Percentiles rank a stretch among this genome's conserved stretches.
These are phyloP conservation scores for Calameuta idolon DNA, from an alignment of 2,888 invertebrate genomes.

Conservation along the genomic window DNA sequence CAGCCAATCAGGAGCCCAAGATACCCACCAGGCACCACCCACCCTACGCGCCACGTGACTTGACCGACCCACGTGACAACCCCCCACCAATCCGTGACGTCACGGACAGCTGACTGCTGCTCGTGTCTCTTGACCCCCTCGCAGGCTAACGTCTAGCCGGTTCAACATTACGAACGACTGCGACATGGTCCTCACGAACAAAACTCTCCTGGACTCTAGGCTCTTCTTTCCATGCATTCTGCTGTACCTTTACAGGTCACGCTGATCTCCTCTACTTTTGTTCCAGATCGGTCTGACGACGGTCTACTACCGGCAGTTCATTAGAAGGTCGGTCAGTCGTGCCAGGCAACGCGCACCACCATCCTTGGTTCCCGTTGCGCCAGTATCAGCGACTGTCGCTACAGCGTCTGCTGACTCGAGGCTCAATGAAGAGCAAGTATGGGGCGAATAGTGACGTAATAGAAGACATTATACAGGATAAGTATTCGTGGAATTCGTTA, in stretches of 20 bases:
- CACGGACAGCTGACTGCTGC: constrained; percentile 62
- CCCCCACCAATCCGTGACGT: constrained; percentile 50
- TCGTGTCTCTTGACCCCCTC: constrained; percentile 14
- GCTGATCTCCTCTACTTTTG: not conserved
- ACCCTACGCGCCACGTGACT: constrained; percentile 58
- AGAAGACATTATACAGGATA: not conserved
- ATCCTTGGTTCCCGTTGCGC: not conserved
- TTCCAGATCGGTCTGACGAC: not conserved
- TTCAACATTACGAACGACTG: not conserved
- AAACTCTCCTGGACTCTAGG: not conserved
- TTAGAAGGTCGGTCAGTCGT: not conserved
- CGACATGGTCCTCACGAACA: not conserved
- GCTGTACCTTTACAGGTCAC: not conserved
- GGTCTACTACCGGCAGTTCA: not conserved
- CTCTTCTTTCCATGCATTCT: not conserved
- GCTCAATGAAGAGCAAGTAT: not conserved
- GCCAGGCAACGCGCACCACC: not conserved
- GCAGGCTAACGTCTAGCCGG: not conserved
- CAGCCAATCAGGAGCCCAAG: constrained; percentile 30
- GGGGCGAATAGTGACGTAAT: not conserved
- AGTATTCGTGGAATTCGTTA: not conserved
- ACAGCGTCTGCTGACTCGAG: not conserved
- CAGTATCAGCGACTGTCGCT: not conserved
- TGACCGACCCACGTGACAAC: constrained; percentile 52
- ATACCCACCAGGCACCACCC: constrained; percentile 36